Evolutionary conservation across 2,797 vertebrate genomes (phyloP), one percentile per base, ranked within the genome.

Genomic region (Alosa sapidissima): DNA sequence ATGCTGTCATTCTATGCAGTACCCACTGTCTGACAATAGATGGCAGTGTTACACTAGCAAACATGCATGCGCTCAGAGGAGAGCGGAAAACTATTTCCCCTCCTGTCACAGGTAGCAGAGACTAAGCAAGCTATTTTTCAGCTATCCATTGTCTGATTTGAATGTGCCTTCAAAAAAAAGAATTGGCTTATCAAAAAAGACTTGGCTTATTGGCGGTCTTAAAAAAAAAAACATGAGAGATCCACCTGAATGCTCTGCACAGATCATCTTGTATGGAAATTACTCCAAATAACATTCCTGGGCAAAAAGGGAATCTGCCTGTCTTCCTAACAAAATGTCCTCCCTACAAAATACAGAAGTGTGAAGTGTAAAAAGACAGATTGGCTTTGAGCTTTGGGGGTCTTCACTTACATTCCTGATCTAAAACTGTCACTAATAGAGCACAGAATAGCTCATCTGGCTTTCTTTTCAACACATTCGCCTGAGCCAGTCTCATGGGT

Each of bases 31-130:
- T 49, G 72, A 84, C 82, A 85, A 78, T 51, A 85, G 84, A 49
- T 81, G 86, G 82, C 82, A 84, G 83, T 24, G 41, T 19, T 51
- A 51, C 21, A 85, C 62, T 19, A 8, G 51, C 51, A 81, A 11
- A 65, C n/a, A 10, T 24, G n/a, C 47, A 41, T 13, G 49, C 4
- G 3, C 54, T 3, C 16, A 55, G 54, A 28, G 24, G 41, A 41
- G 41, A 41, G 41, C 4, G 48, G 21, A 28, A 49, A 24, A n/a
- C 9, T 28, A 24, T 21, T 45, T 45, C 33, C 75, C 21, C 41
- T 41, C 1, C 49, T 10, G 58, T 62, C 9, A 28, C 48, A 13
- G 81, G 48, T 51, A 55, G n/a, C 19, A 11, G 5, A 24, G 33
- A 13, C 11, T 72, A 14, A 41, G 3, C 16, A 19, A 7, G 14